Evolutionary conservation across 2,888 invertebrate species (phyloP), one percentile per base, ranked within the genome.

Genomic region (Diadegma fenestrale): DNA sequence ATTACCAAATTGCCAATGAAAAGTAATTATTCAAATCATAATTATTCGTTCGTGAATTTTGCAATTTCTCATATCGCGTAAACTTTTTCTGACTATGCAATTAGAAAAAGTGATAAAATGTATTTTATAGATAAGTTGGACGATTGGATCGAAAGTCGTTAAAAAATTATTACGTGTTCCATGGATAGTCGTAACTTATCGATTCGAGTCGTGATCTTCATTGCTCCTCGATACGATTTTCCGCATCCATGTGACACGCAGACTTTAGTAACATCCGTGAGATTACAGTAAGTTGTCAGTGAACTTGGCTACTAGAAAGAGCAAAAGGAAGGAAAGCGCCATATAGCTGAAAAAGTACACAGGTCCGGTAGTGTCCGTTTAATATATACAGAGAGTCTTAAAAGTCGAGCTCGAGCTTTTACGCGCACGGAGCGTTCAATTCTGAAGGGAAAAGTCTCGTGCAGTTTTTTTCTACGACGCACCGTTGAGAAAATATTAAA

Each of bases 231-330:
- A 66, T 22, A 51, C 17, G 37, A 66, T 66, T 26, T 22, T 33
- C 63, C 19, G 69, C 64, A 51, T 68, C 61, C 75, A 41, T 71
- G 83, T 45, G 41, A 73, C 17, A n/a, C 68, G 43, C 33, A 66
- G 22, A 58, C 68, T 48, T 58, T 58, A 48, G 66, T 76, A 83
- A 80, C 72, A 66, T 86, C 72, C 76, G 54, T 37, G 84, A 79
- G 84, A 85, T 82, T 69, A 80, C 85, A 82, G 68, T 78, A 78
- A 87, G 85, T 90, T 86, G 89, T 89, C 89, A 75, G 78, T 78
- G 79, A 76, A 69, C 51, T 83, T 72, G 54, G 81, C 85, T 87
- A 88, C 85, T 61, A 85, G 69, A 51, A 66, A 45, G 54, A 64
- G 43, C 82, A 51, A 66, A 19, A 12, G 37, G 26, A 37, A 14